Evolutionary conservation across 2,888 invertebrate species (phyloP).

Genomic region (Harpagoxenus sublaevis): DNA sequence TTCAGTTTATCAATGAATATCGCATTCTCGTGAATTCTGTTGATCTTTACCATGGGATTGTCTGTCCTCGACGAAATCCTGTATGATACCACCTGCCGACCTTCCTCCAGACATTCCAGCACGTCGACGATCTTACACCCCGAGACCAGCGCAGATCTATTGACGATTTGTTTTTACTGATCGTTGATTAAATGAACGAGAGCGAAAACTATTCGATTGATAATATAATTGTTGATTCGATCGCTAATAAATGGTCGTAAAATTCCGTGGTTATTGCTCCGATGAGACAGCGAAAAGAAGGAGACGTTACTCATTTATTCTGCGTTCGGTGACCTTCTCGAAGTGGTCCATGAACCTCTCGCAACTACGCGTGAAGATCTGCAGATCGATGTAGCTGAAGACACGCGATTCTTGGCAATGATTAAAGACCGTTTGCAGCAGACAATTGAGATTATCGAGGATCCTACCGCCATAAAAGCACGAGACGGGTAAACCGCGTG

Average conservation of each 20-base stretch:
- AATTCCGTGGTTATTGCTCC: background rate
- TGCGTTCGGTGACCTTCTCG: constrained; percentile 83
- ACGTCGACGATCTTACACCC: constrained; percentile 84
- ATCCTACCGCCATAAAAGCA: constrained; percentile 83
- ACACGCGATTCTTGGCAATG: constrained; percentile 47
- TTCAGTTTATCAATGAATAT: background rate
- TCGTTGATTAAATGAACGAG: background rate
- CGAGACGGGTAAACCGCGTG: constrained; percentile 62
- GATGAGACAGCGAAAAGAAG: background rate
- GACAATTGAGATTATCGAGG: constrained; percentile 79
- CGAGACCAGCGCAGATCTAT: constrained; percentile 81
- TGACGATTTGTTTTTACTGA: constrained; percentile 17
- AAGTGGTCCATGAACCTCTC: constrained; percentile 85
- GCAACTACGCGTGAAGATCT: constrained; percentile 65
- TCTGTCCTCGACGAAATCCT: constrained; percentile 74
- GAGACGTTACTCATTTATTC: constrained; percentile 80
- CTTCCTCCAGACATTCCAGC: constrained; percentile 82
- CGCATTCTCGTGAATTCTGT: background rate
- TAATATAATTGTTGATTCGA: constrained; percentile 13
- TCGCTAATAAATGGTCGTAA: background rate
- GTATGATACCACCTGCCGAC: constrained; percentile 79
- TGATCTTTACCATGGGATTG: constrained; percentile 22
- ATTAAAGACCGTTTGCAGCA: constrained; percentile 68
- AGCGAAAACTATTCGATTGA: background rate
- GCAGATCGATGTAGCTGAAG: constrained; percentile 69